Base-by-base conservation (phyloP, 2,888 invertebrate genomes). In the Melangyna quadrimaculata region DNA sequence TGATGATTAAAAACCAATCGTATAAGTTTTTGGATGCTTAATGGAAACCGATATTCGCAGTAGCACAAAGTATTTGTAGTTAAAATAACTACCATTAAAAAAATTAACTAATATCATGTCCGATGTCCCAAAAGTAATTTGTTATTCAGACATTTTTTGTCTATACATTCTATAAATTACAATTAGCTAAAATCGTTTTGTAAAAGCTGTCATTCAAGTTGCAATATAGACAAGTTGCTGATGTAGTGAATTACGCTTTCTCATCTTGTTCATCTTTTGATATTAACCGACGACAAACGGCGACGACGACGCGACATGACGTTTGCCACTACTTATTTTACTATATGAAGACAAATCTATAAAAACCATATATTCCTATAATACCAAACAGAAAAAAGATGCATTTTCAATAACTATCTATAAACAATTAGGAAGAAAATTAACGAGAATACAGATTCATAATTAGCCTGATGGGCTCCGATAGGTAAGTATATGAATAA, bases 271-370 rank as follows among this genome's bases (percentile, higher is more conserved):
- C 22, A 37, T 59, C 59, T 19, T 59, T 59, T 59, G 59, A 59
- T 59, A 59, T 59, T 12, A 22, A 59, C 59, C 59, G 59, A 59
- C 59, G n/a, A n/a, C n/a, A n/a, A n/a, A n/a, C n/a, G n/a, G n/a
- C 59, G 59, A 59, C 59, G 14, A 14, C 6, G 22, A 51, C 48
- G 14, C 19, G 1, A 35, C 35, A 37, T 37, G 59, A 35, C 59
- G 22, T 37, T 59, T 22, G 1, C 35, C 35, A 59, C 59, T 35
- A 59, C 59, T 35, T 59, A 22, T 35, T 59, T 35, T 5, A 53
- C 2, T 24, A 9, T 53, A 0, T 1, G 17, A 0, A 3, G 1
- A 55, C 2, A 29, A n/a, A 10, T 17, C 17, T 17, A 19, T n/a
- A 12, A 12, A 29, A 17, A 1, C 17, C 3, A 12, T n/a, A 27